Base-by-base conservation (phyloP, 2,113 vertebrate species). In the Fulmarus glacialis region DNA sequence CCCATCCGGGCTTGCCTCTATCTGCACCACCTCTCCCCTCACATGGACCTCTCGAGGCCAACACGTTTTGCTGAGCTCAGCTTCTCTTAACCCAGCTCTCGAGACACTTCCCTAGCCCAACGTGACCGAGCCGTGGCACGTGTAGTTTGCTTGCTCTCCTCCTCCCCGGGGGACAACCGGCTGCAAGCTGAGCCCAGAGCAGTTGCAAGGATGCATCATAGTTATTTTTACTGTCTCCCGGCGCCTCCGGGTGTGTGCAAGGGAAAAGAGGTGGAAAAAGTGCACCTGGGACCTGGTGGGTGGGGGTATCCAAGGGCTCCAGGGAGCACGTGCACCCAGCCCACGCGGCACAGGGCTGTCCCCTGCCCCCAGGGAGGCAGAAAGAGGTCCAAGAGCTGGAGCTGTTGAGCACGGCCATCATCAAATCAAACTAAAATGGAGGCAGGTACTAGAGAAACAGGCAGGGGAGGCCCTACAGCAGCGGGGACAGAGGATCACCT, bases 161-260 rank as follows among this genome's bases (percentile, higher is more conserved):
- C 82, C 58, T 93, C 82, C 94, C 85, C 45, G 1, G 0, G 43
- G 90, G 56, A 70, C 19, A 8, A 18, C 4, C 1, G 1, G 13
- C 87, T 89, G 83, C 55, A 19, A 59, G 90, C 93, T 43, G 64
- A 86, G 63, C 90, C 73, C 8, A 0, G 9, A 22, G 63, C 26
- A 15, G 34, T 70, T 60, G 29, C 36, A 30, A 32, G 48, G 86
- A 85, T 27, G 64, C 71, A 52, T 15, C 34, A 1, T 9, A 6
- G 74, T 52, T 93, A 96, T 96, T 93, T 96, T 96, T 96, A 92
- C 47, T 55, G 4, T 75, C 71, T 88, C 62, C 82, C 26, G 2
- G 82, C 78, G 95, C 58, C 58, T 96, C 52, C 0, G 20, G 43
- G 50, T n/a, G 26, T 42, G 26, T 63, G 60, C 23, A 22, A 82